These are phyloP conservation scores for Anthoptus insignis DNA, from an alignment of 2,888 invertebrate genomes.

Conservation along the genomic window DNA sequence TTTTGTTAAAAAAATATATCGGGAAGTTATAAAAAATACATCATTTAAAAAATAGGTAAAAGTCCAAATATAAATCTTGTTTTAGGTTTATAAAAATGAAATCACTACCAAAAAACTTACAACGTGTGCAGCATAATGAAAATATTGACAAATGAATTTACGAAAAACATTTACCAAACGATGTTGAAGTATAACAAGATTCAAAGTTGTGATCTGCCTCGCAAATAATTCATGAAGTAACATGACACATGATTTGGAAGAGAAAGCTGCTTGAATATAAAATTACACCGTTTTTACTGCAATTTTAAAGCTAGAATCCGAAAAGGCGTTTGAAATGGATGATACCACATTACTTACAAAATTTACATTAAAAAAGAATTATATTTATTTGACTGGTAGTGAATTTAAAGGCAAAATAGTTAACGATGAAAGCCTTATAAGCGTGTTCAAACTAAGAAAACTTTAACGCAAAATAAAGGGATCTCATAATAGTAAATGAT, in stretches of 20 bases:
- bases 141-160: constrained; percentile 25
- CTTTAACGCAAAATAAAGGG: constrained; percentile 50
- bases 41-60: too few species aligned
- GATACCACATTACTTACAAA: neutral
- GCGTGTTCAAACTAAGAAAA: constrained; percentile 58
- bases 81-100: neutral
- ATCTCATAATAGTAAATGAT: constrained; percentile 15
- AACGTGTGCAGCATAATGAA: constrained; percentile 5
- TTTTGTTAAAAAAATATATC: neutral
- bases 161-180: neutral
- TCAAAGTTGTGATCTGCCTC: constrained; percentile 44
- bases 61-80: too few species aligned
- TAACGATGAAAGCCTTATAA: constrained; percentile 69
- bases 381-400: neutral
- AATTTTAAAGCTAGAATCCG: constrained; percentile 32
- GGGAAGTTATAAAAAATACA: neutral
- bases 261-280: constrained; percentile 54
- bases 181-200: constrained; percentile 11
- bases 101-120: neutral
- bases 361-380: constrained; percentile 1
- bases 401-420: constrained; percentile 22
- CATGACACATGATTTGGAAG: constrained; percentile 36
- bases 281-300: constrained; percentile 21
- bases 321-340: constrained; percentile 18
- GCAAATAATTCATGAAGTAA: constrained; percentile 54